phyloP scores from a whole-genome alignment of 2,797 vertebrate genomes.

The Alauda arvensis region DNA sequence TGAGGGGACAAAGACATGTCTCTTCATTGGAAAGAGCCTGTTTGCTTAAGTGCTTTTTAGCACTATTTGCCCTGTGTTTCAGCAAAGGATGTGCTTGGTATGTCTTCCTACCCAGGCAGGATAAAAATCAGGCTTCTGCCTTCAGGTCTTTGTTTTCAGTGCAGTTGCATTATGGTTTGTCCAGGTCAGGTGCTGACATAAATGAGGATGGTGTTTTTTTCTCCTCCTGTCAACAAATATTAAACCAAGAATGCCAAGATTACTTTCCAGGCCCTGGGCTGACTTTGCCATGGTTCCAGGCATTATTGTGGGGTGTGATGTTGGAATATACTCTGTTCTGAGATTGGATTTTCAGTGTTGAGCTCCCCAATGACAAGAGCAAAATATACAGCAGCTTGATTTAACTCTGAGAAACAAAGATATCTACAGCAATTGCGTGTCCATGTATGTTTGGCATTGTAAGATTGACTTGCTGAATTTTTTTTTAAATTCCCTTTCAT shows the following conservation, averaged over 20 bases:
- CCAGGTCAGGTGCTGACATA: neutral
- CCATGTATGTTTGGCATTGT: neutral
- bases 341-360: neutral
- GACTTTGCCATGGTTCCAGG: neutral
- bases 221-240: neutral
- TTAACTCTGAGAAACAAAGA: neutral
- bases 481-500: neutral
- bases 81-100: neutral
- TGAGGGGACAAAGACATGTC: neutral
- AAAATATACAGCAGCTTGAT: neutral
- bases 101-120: neutral
- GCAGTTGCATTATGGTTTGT: neutral
- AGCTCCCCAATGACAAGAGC: neutral
- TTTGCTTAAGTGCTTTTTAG: neutral
- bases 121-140: neutral
- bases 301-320: neutral
- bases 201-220: neutral
- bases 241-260: neutral
- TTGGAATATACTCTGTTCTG: neutral
- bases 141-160: neutral
- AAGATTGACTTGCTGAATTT: neutral
- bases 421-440: neutral
- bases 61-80: neutral
- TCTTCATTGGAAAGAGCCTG: neutral
- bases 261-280: neutral